Base-by-base conservation (phyloP, 2,797 vertebrate species). In the Salarias fasciatus region DNA sequence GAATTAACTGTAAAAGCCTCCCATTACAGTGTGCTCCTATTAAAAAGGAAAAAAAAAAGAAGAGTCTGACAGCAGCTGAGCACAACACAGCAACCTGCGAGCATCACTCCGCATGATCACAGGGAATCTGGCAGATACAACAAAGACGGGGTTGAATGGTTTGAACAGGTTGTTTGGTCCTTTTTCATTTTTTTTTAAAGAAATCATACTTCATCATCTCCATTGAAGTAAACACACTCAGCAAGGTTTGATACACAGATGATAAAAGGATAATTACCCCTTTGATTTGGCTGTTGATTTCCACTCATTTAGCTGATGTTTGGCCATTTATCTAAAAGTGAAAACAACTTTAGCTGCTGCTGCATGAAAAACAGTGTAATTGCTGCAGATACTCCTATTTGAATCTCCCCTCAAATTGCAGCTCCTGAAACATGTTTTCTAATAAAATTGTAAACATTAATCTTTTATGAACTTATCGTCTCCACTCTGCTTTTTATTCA, bases 1-100 rank as follows among this genome's bases (percentile, higher is more conserved):
- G 69, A 80, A 75, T 69, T 36, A 56, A 79, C 69, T 63, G 63
- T 77, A 69, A 81, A 80, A 85, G 82, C 72, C 36, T 65, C 31
- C 80, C 66, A 79, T 82, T 79, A 81, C 64, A 11, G 51, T 37
- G 11, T 4, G 49, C 54, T 77, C 59, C 78, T 33, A 70, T 57
- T 64, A 63, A 59, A 52, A 24, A 30, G 11, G 3, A 3, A 53
- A 41, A 28, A 31, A 37, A 0, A 49, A 24, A 24, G 24, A 24
- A 24, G 2, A 2, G 3, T 29, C 55, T 59, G 37, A 48, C 52
- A 61, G 49, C 62, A 60, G 76, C 75, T 63, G 65, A 24, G 18
- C 18, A 24, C 18, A 53, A 53, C 42, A 29, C 38, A 7, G 9
- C 6, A 3, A 15, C 41, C 41, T 14, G 38, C 42, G 30, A 37